Evolutionary conservation across 2,113 vertebrate species (phyloP).

Genomic region (Cyanoderma ruficeps): DNA sequence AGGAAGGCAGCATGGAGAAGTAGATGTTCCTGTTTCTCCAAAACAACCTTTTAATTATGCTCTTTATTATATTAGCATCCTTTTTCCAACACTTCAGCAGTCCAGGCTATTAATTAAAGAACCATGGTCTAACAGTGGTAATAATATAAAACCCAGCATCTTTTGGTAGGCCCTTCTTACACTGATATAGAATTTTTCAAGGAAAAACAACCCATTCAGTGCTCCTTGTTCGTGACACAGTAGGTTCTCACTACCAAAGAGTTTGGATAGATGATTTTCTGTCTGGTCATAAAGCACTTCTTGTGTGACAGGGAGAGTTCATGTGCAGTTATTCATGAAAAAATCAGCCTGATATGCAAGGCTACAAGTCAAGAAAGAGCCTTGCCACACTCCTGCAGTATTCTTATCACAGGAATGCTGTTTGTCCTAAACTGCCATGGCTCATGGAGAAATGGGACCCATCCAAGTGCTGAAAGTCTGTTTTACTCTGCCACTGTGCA

Average conservation of each 20-base stretch:
- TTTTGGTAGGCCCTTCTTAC: background rate
- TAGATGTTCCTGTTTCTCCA: slow-evolving; percentile 42
- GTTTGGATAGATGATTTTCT: background rate
- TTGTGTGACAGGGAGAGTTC: background rate
- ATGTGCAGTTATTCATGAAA: background rate
- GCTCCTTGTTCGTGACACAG: background rate
- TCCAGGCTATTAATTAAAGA: background rate
- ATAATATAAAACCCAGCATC: background rate
- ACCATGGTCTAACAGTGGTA: background rate
- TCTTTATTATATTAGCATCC: background rate
- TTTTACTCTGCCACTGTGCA: fast-evolving
- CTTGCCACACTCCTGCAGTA: background rate
- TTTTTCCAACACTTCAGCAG: slow-evolving; percentile 18
- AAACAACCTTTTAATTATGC: slow-evolving; percentile 41
- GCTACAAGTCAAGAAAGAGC: background rate
- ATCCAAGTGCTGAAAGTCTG: fast-evolving
- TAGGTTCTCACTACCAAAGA: background rate
- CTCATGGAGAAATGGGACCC: background rate
- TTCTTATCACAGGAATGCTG: background rate
- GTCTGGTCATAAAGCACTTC: background rate
- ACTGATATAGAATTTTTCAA: background rate
- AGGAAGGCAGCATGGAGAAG: background rate
- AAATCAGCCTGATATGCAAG: background rate
- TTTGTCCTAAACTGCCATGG: background rate
- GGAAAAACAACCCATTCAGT: background rate